phyloP scores from a whole-genome alignment of 2,888 invertebrate species.

The Andrena flavipes region DNA sequence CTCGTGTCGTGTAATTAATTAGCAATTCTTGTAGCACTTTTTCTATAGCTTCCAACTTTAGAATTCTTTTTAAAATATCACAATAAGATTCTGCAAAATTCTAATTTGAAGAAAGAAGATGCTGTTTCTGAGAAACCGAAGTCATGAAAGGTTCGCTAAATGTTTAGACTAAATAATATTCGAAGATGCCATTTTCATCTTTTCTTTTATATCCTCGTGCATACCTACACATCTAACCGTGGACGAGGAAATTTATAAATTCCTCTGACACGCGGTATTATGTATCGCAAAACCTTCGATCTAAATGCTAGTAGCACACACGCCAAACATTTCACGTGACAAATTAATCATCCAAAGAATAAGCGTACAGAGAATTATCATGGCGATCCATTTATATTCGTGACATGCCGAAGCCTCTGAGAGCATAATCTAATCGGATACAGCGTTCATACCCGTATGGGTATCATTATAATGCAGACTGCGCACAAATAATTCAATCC shows the following conservation, averaged over 20 bases:
- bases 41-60: neutral
- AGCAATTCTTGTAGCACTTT: neutral
- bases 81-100: too few species aligned
- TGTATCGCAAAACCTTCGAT: neutral
- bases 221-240: too few species aligned
- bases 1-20: neutral
- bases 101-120: too few species aligned
- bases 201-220: too few species aligned
- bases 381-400: neutral
- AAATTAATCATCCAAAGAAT: neutral
- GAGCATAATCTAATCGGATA: neutral
- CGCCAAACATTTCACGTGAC: neutral
- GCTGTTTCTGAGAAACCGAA: too few species aligned
- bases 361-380: neutral
- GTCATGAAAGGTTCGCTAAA: too few species aligned
- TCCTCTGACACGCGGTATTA: neutral
- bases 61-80: neutral
- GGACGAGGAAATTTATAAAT: neutral
- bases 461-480: neutral
- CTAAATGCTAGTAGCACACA: neutral
- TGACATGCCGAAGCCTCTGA: neutral
- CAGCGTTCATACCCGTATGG: neutral
- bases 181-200: too few species aligned
- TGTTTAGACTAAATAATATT: too few species aligned
- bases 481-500: slow-evolving; percentile 5